Evolutionary conservation across 2,888 invertebrate genomes (phyloP), one percentile per base, ranked within the genome.

Genomic region (Imbricaverruca yamaguchii): DNA sequence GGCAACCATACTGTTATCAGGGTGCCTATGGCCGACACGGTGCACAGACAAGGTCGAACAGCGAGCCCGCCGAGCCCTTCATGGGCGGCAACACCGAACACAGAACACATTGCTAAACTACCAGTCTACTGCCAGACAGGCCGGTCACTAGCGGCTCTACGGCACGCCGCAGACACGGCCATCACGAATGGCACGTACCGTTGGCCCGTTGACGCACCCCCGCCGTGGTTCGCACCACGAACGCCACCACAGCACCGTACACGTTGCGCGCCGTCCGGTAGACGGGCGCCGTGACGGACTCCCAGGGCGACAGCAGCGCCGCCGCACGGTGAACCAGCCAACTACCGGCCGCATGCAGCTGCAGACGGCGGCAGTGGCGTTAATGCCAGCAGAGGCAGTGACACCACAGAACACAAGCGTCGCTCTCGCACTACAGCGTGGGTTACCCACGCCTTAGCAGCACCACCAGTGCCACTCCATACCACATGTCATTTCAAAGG

Each of bases 241-340:
- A 55, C 23, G 21, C 55, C 21, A 9, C 21, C 12, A 9, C 21
- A 7, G 74, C 74, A 10, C 3, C 3, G 13, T 3, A 18, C 53
- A 74, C 3, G 55, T 55, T 53, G 18, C 55, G 53, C 21, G 74
- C 74, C 74, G 74, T 74, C 74, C 55, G 39, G 55, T 74, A 74
- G 53, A 74, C 55, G 10, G 74, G 74, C 3, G 21, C 74, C 9
- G 55, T 55, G 55, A 74, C 55, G 1, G 74, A 74, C 21, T 12
- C 18, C 74, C 74, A 74, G 18, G 74, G 74, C 74, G 74, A 74
- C 53, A 74, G 74, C 53, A 74, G 74, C 53, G 74, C 53, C 74
- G 74, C 74, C 53, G 21, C 21, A 55, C 74, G 74, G 74, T 23
- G 13, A 4, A 9, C 18, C 74, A 55, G 53, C 74, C 74, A 74